Base-by-base conservation (phyloP, 2,113 vertebrate genomes). In the Vulpes vulpes region DNA sequence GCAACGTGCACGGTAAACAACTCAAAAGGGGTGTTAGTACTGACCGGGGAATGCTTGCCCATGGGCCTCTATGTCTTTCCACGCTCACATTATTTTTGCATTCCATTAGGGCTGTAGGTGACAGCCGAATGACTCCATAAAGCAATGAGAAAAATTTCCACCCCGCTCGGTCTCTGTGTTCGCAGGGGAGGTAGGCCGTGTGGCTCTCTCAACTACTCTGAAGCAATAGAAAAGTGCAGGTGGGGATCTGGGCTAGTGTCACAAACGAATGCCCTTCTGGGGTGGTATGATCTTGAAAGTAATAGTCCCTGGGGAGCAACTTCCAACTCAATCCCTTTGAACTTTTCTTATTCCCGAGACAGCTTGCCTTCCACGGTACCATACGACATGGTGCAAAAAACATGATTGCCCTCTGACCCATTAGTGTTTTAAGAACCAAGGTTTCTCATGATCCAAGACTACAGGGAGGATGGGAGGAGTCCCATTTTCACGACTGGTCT, bases 1-100 rank as follows among this genome's bases (percentile, higher is more conserved):
- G 14, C 25, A 43, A 22, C 0, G 22, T 2, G 20, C 0, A 1
- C 1, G 22, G 12, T 12, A 55, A 53, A 60, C 25, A 64, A 11
- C 23, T 64, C 57, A 53, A 79, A 82, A 51, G 2, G 3, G 0
- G 4, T 3, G 0, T 19, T 30, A 20, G 51, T 23, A 15, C 4
- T 20, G 62, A 43, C 23, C n/a, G 35, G 17, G 80, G 43, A n/a
- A 32, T 32, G 16, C 38, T 74, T 55, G 43, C 16, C 67, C 0
- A 0, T 23, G n/a, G 20, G 9, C 16, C 5, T 49, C 22, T 55
- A 22, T 23, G 11, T 15, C 35, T 53, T 43, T 74, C 35, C 38
- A 35, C 23, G 49, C 23, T 78, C 27, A 27, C 12, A 1, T 38
- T 1, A 25, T 57, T 79, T 57, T 67, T 43, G 2, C 27, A 2